A percentile compares a stretch with the other conserved stretches of the same genome.
These are phyloP conservation scores for Carlito syrichta DNA, from an alignment of 2,113 vertebrate species.

Conservation along the genomic window DNA sequence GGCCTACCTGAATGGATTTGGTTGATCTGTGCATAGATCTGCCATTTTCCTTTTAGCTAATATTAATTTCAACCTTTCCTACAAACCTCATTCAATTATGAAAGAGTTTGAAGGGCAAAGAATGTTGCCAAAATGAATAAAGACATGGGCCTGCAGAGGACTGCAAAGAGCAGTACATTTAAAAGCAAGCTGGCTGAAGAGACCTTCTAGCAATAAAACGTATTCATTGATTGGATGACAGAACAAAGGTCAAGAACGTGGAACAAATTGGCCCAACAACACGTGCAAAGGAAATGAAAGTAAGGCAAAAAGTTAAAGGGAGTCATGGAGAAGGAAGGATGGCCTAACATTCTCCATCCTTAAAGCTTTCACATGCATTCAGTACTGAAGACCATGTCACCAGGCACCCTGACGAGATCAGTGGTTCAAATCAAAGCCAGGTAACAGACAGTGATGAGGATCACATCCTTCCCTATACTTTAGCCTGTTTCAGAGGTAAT, in stretches of 20 bases:
- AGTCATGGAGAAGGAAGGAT: background rate
- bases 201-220: background rate
- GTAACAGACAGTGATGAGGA: background rate
- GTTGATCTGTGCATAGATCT: background rate
- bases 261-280: background rate
- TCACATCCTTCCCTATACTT: background rate
- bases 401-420: background rate
- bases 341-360: background rate
- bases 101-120: background rate
- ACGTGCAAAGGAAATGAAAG: background rate
- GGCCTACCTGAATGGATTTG: background rate
- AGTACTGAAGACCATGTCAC: background rate
- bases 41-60: background rate
- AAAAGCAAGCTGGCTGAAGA: too few species aligned
- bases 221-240: background rate
- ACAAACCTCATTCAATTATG: background rate
- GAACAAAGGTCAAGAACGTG: background rate
- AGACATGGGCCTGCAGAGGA: background rate
- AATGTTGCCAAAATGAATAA: background rate
- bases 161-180: accelerated
- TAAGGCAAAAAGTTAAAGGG: background rate
- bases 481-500: too few species aligned
- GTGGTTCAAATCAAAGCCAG: background rate
- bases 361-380: background rate
- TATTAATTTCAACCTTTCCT: background rate